Base-by-base conservation (phyloP, 2,888 invertebrate species). In the Limnephilus rhombicus region DNA sequence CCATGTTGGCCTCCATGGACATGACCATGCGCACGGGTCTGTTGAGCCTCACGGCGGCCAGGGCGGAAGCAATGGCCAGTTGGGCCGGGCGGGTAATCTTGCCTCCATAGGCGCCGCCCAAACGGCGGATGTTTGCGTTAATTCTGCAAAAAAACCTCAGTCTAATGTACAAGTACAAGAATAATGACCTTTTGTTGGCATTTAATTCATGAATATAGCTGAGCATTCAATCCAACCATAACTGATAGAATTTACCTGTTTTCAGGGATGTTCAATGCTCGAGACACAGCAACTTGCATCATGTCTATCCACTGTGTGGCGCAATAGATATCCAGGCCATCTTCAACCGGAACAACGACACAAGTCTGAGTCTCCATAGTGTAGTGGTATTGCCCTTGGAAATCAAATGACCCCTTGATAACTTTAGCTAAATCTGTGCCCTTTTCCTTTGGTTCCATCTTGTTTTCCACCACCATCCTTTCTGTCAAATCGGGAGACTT, bases 91-190 rank as follows among this genome's bases (percentile, higher is more conserved):
- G 96, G 0, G 97, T 96, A 80, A 97, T 97, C 95, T 99, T 99
- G 0, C 96, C 97, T 0, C 99, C 99, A 94, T 98, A 99, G 0
- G 96, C 98, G 18, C 99, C 99, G 3, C 99, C 99, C 4, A 98
- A 94, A 82, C 98, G 97, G 9, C 97, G 96, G 0, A 98, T 97
- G 85, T 96, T 95, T 0, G 98, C 95, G 93, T 98, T 97, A n/a
- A 98, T 96, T 88, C 98, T 98, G 94, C 24, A 94, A 94, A 80
- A 93, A 90, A 91, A 89, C n/a, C 83, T 45, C 45, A 45, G 1
- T 12, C 1, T 12, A 45, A 45, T 18, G 85, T 91, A 49, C 18
- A 29, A n/a, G 45, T 12, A 45, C 45, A 45, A 45, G 12, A 45
- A 45, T 12, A 12, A 12, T 45, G 45, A 45, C 12, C 0, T 45